These are phyloP conservation scores for Xestia ashworthii DNA, from an alignment of 2,888 invertebrate species.

Conservation along the genomic window DNA sequence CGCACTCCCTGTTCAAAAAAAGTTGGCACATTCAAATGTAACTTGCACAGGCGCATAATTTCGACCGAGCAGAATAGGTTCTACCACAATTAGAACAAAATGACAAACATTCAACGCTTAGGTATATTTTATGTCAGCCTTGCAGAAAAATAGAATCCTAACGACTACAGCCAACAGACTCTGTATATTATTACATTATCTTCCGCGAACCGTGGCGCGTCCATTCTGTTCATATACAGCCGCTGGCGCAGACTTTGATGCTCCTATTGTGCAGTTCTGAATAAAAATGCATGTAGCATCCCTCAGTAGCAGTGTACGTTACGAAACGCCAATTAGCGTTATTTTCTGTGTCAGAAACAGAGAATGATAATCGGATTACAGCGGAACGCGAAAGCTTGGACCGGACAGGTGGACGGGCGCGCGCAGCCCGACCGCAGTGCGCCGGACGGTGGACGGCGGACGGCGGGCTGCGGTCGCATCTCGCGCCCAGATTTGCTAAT, in stretches of 20 bases:
- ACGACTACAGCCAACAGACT: slow-evolving; percentile 23
- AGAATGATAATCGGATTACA: slow-evolving; percentile 81
- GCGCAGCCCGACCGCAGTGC: slow-evolving; percentile 72
- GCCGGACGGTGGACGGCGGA: slow-evolving; percentile 79
- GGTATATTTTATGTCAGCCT: slow-evolving; percentile 21
- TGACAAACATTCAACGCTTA: slow-evolving; percentile 8
- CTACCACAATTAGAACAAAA: slow-evolving; percentile 35
- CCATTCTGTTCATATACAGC: slow-evolving; percentile 30
- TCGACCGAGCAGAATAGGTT: slow-evolving; percentile 6
- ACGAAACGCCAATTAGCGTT: slow-evolving; percentile 71
- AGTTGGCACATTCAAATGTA: slow-evolving; percentile 14
- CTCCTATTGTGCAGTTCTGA: slow-evolving; percentile 37
- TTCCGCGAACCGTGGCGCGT: slow-evolving; percentile 30
- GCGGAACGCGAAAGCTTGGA: slow-evolving; percentile 70
- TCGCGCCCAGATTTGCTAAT: slow-evolving; percentile 81
- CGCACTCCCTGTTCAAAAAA: neutral
- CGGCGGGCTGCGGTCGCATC: slow-evolving; percentile 76
- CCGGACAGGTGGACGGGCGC: slow-evolving; percentile 79
- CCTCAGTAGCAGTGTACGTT: slow-evolving; percentile 60
- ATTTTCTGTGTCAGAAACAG: slow-evolving; percentile 74
- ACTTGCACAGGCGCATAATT: slow-evolving; percentile 1
- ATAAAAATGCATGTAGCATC: slow-evolving; percentile 61
- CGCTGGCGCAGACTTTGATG: slow-evolving; percentile 34
- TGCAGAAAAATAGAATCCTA: slow-evolving; percentile 35
- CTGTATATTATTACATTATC: slow-evolving; percentile 45